Conservation (phyloP, 2,113 vertebrate species). For the Mastomys coucha region DNA sequence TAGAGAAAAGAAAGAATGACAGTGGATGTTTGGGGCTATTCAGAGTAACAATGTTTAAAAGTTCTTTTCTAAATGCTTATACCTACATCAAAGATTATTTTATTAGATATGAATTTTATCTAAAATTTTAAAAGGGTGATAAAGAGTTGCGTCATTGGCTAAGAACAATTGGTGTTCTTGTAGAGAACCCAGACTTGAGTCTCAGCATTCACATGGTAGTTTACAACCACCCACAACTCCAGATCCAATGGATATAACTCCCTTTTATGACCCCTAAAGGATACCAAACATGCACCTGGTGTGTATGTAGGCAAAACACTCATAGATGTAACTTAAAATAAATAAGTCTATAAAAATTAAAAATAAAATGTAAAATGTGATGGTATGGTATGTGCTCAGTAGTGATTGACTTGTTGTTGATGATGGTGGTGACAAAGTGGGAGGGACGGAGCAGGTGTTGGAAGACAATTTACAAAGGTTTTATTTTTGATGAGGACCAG, state of each 20-base stretch:
- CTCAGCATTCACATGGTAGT: not conserved
- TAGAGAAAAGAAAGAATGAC: not conserved
- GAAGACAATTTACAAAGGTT: constrained; percentile 35
- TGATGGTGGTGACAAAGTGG: not conserved
- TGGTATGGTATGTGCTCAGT: not conserved
- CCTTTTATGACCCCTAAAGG: not conserved
- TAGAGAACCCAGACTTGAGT: not conserved
- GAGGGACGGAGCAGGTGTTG: not conserved
- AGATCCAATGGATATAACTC: not conserved
- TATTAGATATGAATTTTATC: not conserved
- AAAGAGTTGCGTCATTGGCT: not conserved
- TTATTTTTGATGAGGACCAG: constrained; percentile 23
- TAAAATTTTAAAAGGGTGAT: not conserved
- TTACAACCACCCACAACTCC: not conserved
- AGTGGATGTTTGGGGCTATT: not conserved
- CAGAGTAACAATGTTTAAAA: not conserved
- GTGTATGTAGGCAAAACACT: not conserved
- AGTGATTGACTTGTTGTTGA: not conserved
- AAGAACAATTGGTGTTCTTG: not conserved
- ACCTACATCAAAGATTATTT: not conserved
- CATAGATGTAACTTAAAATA: not conserved
- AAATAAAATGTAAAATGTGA: not conserved
- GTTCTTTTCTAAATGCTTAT: not conserved
- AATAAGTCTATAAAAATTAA: not conserved
- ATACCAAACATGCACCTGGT: not conserved